Evolutionary conservation across 2,797 vertebrate genomes (phyloP), one percentile per base, ranked within the genome.

Genomic region (Mus minutoides): DNA sequence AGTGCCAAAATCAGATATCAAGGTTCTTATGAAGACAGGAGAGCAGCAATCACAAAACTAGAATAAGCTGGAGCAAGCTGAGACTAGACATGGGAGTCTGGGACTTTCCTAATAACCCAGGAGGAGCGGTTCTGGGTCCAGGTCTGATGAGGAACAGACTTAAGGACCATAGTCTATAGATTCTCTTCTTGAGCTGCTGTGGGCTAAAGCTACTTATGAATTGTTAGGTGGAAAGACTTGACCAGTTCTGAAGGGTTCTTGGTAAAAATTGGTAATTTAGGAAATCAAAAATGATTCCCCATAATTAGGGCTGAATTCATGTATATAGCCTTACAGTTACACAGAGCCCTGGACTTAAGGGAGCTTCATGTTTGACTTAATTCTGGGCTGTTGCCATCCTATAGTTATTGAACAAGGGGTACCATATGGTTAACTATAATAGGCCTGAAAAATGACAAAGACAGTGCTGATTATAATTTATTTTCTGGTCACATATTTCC

Each of bases 1-100:
- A 62, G 78, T 87, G 94, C 62, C 92, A 95, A 87, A 94, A 95
- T 96, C 88, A 92, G 86, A 94, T 97, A 96, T 89, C 92, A 95
- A 94, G 93, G 73, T 73, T 37, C 75, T 49, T 84, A 52, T 37
- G 46, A 29, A 95, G 89, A 69, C 91, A 94, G 62, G 37, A 92
- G 77, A 34, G 69, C 29, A 64, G 62, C 87, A 80, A 96, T 84
- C 82, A 82, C 52, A 95, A 90, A 96, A 88, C 24, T 31, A 60
- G 60, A 92, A 64, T 88, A 91, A 94, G 96, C 67, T 91, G 26
- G 24, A 89, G 87, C 96, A 96, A 87, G 95, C 21, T 92, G 43
- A 58, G 49, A 87, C 64, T 71, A 46, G 71, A 77, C 19, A n/a
- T 49, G 88, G 46, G 46, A 84, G 62, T 84, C 92, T 94, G 91